A percentile compares a stretch with the other conserved stretches of the same genome.
These are phyloP conservation scores for Pseudois nayaur DNA, from an alignment of 2,113 vertebrate species.

Conservation along the genomic window DNA sequence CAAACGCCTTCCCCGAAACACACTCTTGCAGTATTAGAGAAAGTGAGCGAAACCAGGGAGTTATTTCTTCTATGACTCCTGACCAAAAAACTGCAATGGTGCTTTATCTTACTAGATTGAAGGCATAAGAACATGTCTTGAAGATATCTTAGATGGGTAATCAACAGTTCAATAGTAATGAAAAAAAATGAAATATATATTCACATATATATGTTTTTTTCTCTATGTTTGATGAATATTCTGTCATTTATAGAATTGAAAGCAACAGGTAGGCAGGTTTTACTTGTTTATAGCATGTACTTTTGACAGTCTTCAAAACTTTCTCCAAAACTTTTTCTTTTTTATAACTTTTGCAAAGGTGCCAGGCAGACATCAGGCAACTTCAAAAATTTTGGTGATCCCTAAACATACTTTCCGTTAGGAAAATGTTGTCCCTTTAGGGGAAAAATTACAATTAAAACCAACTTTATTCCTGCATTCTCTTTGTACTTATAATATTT, in stretches of 20 bases:
- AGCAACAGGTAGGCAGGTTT: background rate
- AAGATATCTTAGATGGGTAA: background rate
- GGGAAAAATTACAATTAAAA: constrained; percentile 55
- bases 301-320: constrained; percentile 5
- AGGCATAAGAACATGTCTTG: background rate
- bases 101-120: background rate
- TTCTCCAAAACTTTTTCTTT: background rate
- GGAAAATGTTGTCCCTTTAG: constrained; percentile 42
- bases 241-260: background rate
- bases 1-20: background rate
- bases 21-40: background rate
- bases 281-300: background rate
- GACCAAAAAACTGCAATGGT: background rate
- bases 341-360: background rate
- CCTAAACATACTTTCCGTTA: constrained; percentile 39
- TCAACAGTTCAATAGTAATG: background rate
- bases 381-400: constrained; percentile 37
- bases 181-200: background rate
- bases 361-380: constrained; percentile 7
- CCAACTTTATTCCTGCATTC: constrained; percentile 53
- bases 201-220: background rate
- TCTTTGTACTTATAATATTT: constrained; percentile 41
- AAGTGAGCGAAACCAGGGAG: background rate
- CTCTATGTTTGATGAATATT: background rate
- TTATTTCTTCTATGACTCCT: background rate